Conservation (phyloP, 1,140 invertebrate genomes). For the Lamellibrachia luymesi region DNA sequence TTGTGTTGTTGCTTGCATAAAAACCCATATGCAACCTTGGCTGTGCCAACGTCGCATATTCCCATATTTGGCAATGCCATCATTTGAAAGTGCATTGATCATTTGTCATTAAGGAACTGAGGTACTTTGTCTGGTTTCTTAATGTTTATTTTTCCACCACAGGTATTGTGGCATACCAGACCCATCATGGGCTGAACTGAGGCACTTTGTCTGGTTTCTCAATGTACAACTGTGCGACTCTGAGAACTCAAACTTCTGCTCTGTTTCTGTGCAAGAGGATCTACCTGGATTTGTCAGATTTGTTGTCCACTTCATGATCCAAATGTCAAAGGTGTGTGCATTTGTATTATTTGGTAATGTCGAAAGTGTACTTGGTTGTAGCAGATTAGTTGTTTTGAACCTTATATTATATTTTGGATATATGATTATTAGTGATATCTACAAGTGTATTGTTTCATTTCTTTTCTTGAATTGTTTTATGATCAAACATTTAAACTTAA, state of each 20-base stretch:
- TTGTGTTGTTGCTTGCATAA: too few species aligned
- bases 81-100: too few species aligned
- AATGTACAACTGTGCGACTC: conserved; percentile 47
- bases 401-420: not conserved
- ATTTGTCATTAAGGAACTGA: not conserved
- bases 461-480: not conserved
- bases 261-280: conserved; percentile 34
- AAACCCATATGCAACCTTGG: too few species aligned
- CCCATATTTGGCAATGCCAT: too few species aligned
- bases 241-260: conserved; percentile 47
- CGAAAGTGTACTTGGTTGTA: not conserved
- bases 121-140: not conserved
- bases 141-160: conserved; percentile 2
- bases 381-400: not conserved
- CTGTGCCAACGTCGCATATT: too few species aligned
- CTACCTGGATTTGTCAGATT: conserved; percentile 48
- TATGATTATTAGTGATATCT: not conserved
- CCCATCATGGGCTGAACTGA: conserved; percentile 51
- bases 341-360: not conserved
- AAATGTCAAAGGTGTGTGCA: conserved; percentile 46
- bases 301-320: conserved; percentile 49
- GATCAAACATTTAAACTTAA: not conserved
- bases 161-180: conserved; percentile 45
- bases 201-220: conserved; percentile 51
- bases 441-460: not conserved